Conservation (phyloP, 2,888 invertebrate species). For the Parapristionchus giblindavisi region DNA sequence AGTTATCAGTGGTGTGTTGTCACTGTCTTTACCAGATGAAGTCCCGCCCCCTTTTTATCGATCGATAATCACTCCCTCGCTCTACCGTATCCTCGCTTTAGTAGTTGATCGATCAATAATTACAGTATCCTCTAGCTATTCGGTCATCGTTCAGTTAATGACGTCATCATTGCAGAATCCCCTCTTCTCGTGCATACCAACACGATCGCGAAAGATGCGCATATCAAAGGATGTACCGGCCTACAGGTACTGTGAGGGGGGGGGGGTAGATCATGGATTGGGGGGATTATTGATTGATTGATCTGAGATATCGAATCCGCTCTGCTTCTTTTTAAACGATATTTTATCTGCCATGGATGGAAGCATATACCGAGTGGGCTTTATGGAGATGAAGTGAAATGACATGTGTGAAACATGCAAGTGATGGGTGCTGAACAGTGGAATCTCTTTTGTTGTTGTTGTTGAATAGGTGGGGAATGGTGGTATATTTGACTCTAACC, state of each 20-base stretch:
- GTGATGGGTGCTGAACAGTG: not conserved
- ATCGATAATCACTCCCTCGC: conserved; percentile 14
- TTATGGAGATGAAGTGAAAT: not conserved
- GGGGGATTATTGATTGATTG: not conserved
- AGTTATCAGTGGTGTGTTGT: too few species aligned
- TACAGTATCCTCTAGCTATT: too few species aligned
- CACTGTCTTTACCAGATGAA: not conserved
- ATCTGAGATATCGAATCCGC: not conserved
- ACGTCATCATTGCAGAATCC: conserved; percentile 30
- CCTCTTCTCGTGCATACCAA: conserved; percentile 31
- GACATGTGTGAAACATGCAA: not conserved
- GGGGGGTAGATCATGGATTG: not conserved
- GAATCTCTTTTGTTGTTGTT: not conserved
- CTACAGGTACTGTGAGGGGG: conserved; percentile 29
- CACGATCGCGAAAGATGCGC: conserved; percentile 33
- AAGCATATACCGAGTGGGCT: not conserved
- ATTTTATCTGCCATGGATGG: not conserved
- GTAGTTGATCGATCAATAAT: too few species aligned
- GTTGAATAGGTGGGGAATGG: not conserved
- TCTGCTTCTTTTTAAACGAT: not conserved
- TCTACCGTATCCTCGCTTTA: too few species aligned
- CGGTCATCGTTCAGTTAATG: too few species aligned
- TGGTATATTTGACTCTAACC: not conserved
- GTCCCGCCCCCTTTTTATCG: not conserved
- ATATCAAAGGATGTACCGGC: conserved; percentile 31